Conservation (phyloP, 2,113 vertebrate genomes). For the Galeopterus variegatus region DNA sequence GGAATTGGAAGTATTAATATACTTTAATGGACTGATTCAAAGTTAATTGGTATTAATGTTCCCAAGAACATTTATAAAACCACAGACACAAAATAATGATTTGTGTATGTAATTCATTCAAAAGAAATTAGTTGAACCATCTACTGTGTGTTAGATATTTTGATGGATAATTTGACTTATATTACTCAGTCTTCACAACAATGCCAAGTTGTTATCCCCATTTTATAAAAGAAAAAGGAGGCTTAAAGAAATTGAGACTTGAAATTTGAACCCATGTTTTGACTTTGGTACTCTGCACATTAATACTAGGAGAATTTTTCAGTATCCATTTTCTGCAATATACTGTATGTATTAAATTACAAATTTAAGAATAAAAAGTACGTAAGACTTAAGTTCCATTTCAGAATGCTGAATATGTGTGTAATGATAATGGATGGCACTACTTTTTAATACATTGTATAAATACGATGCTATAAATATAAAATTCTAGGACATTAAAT, state of each 20-base stretch:
- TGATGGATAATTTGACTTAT: not conserved
- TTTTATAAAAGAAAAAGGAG: slow-evolving; percentile 6
- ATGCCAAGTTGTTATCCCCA: not conserved
- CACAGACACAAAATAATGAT: not conserved
- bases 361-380: not conserved
- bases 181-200: not conserved
- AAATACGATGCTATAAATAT: not conserved
- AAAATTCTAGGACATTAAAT: not conserved
- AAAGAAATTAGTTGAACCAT: not conserved
- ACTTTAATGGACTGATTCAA: not conserved
- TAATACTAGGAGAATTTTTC: not conserved
- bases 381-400: not conserved
- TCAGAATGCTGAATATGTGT: not conserved
- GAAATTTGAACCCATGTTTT: not conserved
- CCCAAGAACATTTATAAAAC: slow-evolving; percentile 26
- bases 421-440: not conserved
- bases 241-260: not conserved
- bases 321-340: not conserved
- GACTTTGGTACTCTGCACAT: not conserved
- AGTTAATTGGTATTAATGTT: not conserved
- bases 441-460: not conserved
- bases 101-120: not conserved
- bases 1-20: not conserved
- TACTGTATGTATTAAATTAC: not conserved
- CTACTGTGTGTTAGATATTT: not conserved